Evolutionary conservation across 2,113 vertebrate genomes (phyloP), one percentile per base, ranked within the genome.

Genomic region (Pterophyllum scalare): DNA sequence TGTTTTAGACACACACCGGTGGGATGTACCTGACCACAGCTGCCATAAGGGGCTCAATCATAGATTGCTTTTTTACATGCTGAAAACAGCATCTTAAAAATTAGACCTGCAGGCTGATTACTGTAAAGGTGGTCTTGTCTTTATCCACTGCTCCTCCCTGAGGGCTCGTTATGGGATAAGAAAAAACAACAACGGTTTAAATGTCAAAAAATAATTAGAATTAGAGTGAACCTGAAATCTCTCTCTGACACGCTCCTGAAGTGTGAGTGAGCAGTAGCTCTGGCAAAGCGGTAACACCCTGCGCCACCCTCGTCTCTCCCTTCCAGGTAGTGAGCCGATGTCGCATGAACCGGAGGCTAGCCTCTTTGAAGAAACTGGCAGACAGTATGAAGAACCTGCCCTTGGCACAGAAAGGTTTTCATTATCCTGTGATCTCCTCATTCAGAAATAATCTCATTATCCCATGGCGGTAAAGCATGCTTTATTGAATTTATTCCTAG

Each of bases 251-350:
- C 13, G 33, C 56, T 35, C 24, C 26, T 72, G 58, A 40, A 40
- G 17, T 31, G 13, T 43, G 38, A 79, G 10, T 33, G 33, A n/a
- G 56, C 35, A 19, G 15, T n/a, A 49, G 7, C 9, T 60, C 19
- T 28, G 19, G 10, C 6, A 11, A 43, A 52, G n/a, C 12, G 49
- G 35, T 31, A 19, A 57, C 46, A 10, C 9, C 2, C 33, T 26
- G 14, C 59, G 11, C 67, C 43, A 31, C 24, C 65, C 65, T 77
- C 24, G 14, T 83, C 46, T 87, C 22, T 81, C 64, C 31, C 57
- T 31, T 78, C 40, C 89, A 96, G 98, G 49, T 97, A 52, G 87
- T 97, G 90, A 70, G 96, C 83, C 95, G 92, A 13, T 91, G 87
- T 84, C 96, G 96, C 22, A 89, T 97, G 89, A 91, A 95, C 26